A percentile compares a stretch with the other conserved stretches of the same genome.
These are phyloP conservation scores for Drosophila guanche DNA, from an alignment of 1,140 invertebrate genomes.

Conservation along the genomic window DNA sequence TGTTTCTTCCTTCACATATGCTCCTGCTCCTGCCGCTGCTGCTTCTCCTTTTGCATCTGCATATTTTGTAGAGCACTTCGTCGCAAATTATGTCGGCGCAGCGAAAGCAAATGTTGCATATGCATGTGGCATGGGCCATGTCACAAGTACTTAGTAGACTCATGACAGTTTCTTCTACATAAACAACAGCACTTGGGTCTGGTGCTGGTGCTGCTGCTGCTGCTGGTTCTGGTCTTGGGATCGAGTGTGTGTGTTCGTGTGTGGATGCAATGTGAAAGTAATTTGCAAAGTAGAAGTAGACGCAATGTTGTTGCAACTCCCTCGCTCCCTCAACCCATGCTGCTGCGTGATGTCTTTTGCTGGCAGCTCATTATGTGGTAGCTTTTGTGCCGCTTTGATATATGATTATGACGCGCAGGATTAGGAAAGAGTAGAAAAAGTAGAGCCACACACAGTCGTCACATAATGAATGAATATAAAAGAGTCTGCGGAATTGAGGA, in stretches of 20 bases:
- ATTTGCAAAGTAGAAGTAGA: conserved; percentile 75
- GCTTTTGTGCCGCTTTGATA: conserved; percentile 58
- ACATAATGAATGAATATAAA: conserved; percentile 26
- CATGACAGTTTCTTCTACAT: conserved; percentile 61
- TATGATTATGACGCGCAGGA: conserved; percentile 51
- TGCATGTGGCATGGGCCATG: conserved; percentile 70
- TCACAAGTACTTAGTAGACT: conserved; percentile 79
- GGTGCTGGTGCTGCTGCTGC: no score
- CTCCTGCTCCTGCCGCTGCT: conserved; percentile 1
- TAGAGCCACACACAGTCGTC: conserved; percentile 1
- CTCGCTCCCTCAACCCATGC: conserved; percentile 11
- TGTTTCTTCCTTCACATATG: no score
- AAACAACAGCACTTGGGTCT: conserved; percentile 28
- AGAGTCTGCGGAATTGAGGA: background rate
- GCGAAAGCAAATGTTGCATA: conserved; percentile 80
- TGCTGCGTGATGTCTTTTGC: conserved; percentile 56
- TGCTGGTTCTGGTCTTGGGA: no score
- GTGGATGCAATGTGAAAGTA: conserved; percentile 65
- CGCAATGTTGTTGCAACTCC: conserved; percentile 36
- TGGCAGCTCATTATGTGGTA: conserved; percentile 72
- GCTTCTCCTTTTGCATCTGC: conserved; percentile 28
- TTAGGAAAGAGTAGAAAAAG: conserved; percentile 11
- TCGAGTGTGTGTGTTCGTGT: no score
- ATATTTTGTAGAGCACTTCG: conserved; percentile 69
- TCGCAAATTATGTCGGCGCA: conserved; percentile 76